phyloP scores from a whole-genome alignment of 2,888 invertebrate species.

The Sepioteuthis lessoniana region DNA sequence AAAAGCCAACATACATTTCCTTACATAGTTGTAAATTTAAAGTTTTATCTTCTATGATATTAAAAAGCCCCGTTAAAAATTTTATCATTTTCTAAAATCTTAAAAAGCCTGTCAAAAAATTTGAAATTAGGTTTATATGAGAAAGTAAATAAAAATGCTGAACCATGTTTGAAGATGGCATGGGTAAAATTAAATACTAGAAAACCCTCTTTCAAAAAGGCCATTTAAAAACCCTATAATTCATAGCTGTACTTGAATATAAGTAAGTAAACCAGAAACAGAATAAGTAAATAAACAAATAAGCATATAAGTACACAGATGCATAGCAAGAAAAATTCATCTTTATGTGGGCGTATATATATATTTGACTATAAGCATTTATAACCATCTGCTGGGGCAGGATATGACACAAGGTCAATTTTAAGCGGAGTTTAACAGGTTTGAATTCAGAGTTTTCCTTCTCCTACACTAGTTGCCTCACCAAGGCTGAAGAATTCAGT shows the following conservation, averaged over 20 bases:
- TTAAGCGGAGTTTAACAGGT: too few relatives aligned
- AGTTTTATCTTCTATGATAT: background rate
- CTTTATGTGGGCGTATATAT: background rate
- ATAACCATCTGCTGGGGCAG: too few relatives aligned
- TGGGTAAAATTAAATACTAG: background rate
- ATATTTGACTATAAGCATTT: too few relatives aligned
- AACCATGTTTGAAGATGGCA: background rate
- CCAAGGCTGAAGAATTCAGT: too few relatives aligned
- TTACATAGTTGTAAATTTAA: background rate
- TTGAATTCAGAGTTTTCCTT: too few relatives aligned
- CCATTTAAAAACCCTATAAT: background rate
- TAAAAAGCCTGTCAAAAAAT: background rate
- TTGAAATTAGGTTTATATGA: background rate
- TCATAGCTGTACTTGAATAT: slow-evolving; percentile 3
- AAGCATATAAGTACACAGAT: background rate
- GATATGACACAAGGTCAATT: too few relatives aligned
- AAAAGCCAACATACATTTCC: too few relatives aligned
- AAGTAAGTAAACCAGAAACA: background rate
- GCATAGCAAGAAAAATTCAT: background rate
- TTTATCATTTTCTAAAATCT: background rate
- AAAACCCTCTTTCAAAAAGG: background rate
- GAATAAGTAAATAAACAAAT: background rate
- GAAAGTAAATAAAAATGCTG: background rate
- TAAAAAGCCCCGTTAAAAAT: background rate
- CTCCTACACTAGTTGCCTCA: too few relatives aligned